phyloP scores from a whole-genome alignment of 2,888 invertebrate species.

The Buathra laborator region DNA sequence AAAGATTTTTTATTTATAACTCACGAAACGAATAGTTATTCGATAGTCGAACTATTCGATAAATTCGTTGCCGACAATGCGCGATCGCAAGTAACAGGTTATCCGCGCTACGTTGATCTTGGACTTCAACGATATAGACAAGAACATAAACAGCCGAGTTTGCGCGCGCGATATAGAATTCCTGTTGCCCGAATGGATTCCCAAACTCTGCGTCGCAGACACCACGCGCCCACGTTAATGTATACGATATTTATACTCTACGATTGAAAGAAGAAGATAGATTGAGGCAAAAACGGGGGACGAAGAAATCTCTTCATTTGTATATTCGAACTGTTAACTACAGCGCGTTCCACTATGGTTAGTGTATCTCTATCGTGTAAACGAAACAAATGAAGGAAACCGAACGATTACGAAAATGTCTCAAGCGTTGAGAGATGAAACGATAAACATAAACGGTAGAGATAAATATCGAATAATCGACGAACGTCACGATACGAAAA shows the following conservation, averaged over 20 bases:
- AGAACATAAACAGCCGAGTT: slow-evolving; percentile 32
- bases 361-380: no score
- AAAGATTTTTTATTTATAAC: neutral
- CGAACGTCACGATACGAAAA: neutral
- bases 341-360: neutral
- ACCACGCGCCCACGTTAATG: slow-evolving; percentile 58
- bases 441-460: no score
- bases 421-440: no score
- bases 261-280: slow-evolving; percentile 18
- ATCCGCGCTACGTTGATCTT: slow-evolving; percentile 18
- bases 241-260: slow-evolving; percentile 63
- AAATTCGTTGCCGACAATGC: neutral
- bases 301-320: neutral
- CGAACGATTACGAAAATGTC: neutral
- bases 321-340: neutral
- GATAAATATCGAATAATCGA: neutral
- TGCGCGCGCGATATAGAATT: slow-evolving; percentile 14
- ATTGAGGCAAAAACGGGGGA: slow-evolving; percentile 17
- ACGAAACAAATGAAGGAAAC: neutral
- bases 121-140: slow-evolving; percentile 21
- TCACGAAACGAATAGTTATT: neutral
- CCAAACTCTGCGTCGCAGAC: slow-evolving; percentile 54
- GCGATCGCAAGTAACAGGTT: slow-evolving; percentile 28
- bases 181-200: slow-evolving; percentile 43
- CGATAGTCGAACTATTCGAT: slow-evolving; percentile 3